Percentiles rank a stretch among this genome's conserved stretches.
phyloP scores from a whole-genome alignment of 2,797 vertebrate species.

The Betta splendens region DNA sequence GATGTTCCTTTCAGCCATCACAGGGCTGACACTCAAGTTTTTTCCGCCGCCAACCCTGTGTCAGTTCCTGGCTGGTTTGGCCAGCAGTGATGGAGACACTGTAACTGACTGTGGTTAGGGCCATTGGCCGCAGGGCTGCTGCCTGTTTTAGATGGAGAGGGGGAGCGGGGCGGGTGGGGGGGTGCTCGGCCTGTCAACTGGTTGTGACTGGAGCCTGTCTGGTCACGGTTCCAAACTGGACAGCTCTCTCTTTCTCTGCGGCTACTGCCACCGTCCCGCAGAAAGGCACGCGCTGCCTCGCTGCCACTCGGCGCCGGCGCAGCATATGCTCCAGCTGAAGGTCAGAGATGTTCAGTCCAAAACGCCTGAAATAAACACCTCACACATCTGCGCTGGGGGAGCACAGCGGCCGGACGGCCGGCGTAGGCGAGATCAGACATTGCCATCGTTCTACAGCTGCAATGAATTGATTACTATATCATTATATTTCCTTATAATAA shows the following conservation, averaged over 20 bases:
- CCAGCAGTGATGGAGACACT: conserved; percentile 69
- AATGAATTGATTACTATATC: conserved; percentile 14
- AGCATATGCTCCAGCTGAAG: conserved; percentile 84
- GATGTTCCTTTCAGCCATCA: conserved; percentile 82
- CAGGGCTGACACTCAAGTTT: conserved; percentile 74
- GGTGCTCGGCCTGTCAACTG: conserved; percentile 77
- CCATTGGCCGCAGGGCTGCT: conserved; percentile 72
- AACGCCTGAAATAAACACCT: conserved; percentile 70
- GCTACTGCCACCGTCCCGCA: conserved; percentile 68
- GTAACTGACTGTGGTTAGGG: conserved; percentile 68
- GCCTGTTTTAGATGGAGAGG: conserved; percentile 53
- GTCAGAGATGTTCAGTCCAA: conserved; percentile 79
- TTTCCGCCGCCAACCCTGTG: conserved; percentile 65
- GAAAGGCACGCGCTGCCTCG: conserved; percentile 64
- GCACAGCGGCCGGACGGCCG: conserved; percentile 10
- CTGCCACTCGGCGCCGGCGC: conserved; percentile 61
- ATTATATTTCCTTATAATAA: not conserved
- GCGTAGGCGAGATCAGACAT: not conserved
- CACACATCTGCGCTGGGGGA: conserved; percentile 57
- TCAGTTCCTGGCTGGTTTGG: conserved; percentile 76
- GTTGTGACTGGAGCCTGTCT: conserved; percentile 74
- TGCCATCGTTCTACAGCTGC: conserved; percentile 32
- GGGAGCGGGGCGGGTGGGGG: not conserved
- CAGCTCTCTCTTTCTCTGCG: conserved; percentile 72
- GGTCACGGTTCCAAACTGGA: conserved; percentile 77